These are phyloP conservation scores for Catamblyrhynchus diadema DNA, from an alignment of 2,797 vertebrate genomes.

Conservation along the genomic window DNA sequence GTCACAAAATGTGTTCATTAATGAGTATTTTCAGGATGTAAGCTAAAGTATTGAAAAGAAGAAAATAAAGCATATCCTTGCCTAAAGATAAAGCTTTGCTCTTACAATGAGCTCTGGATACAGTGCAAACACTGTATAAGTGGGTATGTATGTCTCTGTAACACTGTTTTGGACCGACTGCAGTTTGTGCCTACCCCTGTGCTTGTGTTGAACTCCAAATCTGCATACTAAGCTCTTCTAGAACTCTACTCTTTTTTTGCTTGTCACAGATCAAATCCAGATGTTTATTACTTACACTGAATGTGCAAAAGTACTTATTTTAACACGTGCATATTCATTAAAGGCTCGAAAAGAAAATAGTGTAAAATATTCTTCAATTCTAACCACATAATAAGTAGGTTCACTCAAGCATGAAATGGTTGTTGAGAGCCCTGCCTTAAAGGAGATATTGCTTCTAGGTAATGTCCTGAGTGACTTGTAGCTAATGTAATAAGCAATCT, in stretches of 20 bases:
- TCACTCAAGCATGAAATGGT: neutral
- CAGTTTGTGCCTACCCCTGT: neutral
- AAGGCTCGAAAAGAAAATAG: neutral
- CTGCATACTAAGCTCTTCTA: neutral
- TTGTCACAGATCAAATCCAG: neutral
- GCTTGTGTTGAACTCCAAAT: neutral
- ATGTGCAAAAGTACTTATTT: neutral
- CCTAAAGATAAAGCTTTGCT: neutral
- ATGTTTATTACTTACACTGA: neutral
- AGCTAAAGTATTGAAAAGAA: neutral
- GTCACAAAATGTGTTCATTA: neutral
- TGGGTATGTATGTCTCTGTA: accelerated
- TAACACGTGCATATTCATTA: neutral
- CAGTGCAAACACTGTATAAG: neutral
- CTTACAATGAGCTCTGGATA: neutral
- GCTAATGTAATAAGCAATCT: neutral
- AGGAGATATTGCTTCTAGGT: neutral
- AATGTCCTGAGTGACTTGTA: neutral
- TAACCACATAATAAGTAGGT: accelerated
- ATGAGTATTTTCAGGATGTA: neutral
- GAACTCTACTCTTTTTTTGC: neutral
- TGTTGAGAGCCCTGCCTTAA: neutral
- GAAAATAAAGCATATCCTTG: neutral
- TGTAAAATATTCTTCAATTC: neutral
- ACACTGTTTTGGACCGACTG: neutral